A percentile compares a stretch with the other conserved stretches of the same genome.
These are phyloP conservation scores for Seriola aureovittata DNA, from an alignment of 2,113 vertebrate species.

Conservation along the genomic window DNA sequence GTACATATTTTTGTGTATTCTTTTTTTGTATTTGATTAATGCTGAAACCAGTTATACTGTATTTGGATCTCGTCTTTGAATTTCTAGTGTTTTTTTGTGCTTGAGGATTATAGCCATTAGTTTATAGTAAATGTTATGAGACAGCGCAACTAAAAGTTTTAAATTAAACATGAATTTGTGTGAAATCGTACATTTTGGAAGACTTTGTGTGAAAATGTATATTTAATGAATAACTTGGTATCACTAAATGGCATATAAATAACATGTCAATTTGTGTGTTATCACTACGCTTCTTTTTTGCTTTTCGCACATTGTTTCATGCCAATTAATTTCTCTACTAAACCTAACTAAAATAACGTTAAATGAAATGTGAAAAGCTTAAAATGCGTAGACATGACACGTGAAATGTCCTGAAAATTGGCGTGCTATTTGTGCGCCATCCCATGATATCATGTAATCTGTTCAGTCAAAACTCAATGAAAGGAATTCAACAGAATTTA, in stretches of 20 bases:
- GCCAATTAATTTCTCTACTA: neutral
- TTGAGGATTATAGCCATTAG: conserved; percentile 57
- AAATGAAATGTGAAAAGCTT: no score
- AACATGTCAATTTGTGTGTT: neutral
- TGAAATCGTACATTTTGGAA: conserved; percentile 19
- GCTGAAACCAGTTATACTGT: conserved; percentile 10
- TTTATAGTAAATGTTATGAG: conserved; percentile 31
- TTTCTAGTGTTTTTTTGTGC: conserved; percentile 38
- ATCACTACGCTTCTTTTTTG: neutral
- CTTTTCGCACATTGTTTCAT: neutral
- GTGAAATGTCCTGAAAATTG: neutral
- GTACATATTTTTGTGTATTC: conserved; percentile 33
- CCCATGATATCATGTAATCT: no score
- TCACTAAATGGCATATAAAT: no score
- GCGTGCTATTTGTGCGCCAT: no score
- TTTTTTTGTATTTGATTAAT: conserved; percentile 27
- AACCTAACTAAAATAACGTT: no score
- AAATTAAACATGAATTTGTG: conserved; percentile 30
- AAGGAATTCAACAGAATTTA: no score
- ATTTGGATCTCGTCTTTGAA: conserved; percentile 22
- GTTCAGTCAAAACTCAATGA: no score
- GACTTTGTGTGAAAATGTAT: neutral
- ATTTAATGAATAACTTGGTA: neutral
- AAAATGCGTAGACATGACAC: neutral
- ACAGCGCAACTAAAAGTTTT: conserved; percentile 35